Base-by-base conservation (phyloP, 2,888 invertebrate species). In the Smittia sp. region DNA sequence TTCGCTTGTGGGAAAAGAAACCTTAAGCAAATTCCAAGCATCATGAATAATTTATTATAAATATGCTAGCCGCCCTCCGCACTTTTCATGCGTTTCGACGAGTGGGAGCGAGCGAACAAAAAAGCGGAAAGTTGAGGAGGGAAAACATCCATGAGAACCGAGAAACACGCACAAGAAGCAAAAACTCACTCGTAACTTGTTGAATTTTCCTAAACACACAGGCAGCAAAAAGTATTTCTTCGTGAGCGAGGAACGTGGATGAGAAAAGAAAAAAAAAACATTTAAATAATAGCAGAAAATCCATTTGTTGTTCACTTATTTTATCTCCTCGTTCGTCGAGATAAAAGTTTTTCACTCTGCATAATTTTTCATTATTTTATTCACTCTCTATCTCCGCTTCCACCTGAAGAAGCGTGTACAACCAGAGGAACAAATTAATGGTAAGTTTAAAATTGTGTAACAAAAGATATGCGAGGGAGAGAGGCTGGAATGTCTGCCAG, bases 341-440 rank as follows among this genome's bases (percentile, higher is more conserved):
- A 72, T 58, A 72, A 39, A 72, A 66, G 20, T 62, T 62, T 70
- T 62, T 62, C 25, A 1, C 68, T 69, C 52, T 72, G 72, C 72
- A 72, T 72, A 72, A 72, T 72, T 72, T 54, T 72, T 62, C 72
- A 72, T 72, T 72, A 72, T 72, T 38, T 70, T 70, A 58, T 68
- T 68, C 39, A 7, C 68, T 68, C 22, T 68, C 15, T 70, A 52
- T 70, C 27, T 54, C n/a, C 39, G 32, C 69, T 70, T 70, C 69
- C 69, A 70, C 69, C 69, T 70, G 25, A n/a, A 58, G 58, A 3
- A 58, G n/a, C n/a, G 58, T 58, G 18, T 20, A 22, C 58, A 18
- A 58, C 58, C 18, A 22, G 58, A 54, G 46, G 27, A 69, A 20
- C 69, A 69, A 70, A 70, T 70, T 52, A 70, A 54, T 70, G 52